Base-by-base conservation (phyloP, 2,797 vertebrate genomes). In the Hypotaenidia philippensis region DNA sequence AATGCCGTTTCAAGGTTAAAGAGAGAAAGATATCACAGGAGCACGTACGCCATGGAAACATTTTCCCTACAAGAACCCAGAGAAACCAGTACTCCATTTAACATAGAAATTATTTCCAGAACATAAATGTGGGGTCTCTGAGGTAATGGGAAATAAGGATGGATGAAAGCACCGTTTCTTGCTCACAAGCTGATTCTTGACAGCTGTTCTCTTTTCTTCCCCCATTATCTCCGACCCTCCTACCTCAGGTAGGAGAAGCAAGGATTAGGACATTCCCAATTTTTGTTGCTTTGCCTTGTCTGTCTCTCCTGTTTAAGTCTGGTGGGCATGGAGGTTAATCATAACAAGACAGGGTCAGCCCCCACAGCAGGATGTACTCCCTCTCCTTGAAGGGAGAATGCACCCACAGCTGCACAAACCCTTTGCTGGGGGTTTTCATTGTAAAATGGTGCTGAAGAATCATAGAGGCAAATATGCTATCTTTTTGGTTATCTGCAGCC, bases 1-100 rank as follows among this genome's bases (percentile, higher is more conserved):
- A 93, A 94, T 38, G 40, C 44, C 0, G 1, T 36, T 92, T 83
- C 77, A 85, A 93, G 83, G 91, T 91, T 94, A 76, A 86, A 90
- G 36, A 82, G 36, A 71, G 57, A 86, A 86, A 88, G 66, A 90
- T 95, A 81, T 74, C 55, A 60, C 52, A 90, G 70, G 27, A 90
- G 41, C 83, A 87, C 6, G 1, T 90, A 91, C 8, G 7, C 32
- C 56, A 25, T 3, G 15, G 74, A 94, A 94, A 90, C 56, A 82
- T 57, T 94, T 84, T 49, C 59, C 63, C 66, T 89, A 77, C 52
- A 79, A 79, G 74, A 59, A 91, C 44, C n/a, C 74, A 64, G 72
- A 82, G 47, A 79, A 72, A 21, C 56, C 16, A 3, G 27, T 45
- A 66, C 29, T 32, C 59, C 0, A 0, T 90, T 94, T 86, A 93